Base-by-base conservation (phyloP, 2,113 vertebrate species). In the Sialia sialis region DNA sequence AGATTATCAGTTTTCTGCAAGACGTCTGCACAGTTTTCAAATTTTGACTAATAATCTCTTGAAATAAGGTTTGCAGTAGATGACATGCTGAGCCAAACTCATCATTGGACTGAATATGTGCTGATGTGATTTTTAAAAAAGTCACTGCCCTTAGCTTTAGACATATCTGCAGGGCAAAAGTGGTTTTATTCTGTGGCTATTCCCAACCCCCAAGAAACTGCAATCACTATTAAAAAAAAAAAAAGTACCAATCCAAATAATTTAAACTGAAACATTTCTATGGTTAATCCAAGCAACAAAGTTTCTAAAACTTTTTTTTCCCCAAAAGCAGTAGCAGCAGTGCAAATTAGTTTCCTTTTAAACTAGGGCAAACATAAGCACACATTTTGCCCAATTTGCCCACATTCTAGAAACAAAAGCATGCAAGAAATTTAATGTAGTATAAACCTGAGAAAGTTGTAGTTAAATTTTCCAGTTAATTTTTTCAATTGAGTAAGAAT, bases 1-100 rank as follows among this genome's bases (percentile, higher is more conserved):
- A 93, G 60, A 91, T 79, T 62, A 87, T 78, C 4, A 14, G 30
- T 55, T 84, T 89, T 93, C 49, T 85, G 62, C 67, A 91, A 49
- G 89, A 75, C 0, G 3, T 29, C 84, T 82, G 22, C 6, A 48
- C 5, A 58, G 26, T 89, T 93, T 75, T 83, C 69, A 73, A 68
- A 48, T 90, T 89, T 87, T 79, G 70, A 83, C 67, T 81, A 78
- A 43, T 78, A 87, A 64, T 59, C 39, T 75, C 49, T 70, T 43
- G n/a, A 94, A 91, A 67, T 29, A 67, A 87, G 13, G 48, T 69
- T 67, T 59, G 32, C 46, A 44, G 49, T 25, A 60, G 75, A 74
- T 87, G 49, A 89, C n/a, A 51, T 0, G 9, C 41, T n/a, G 32
- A 85, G n/a, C 9, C 43, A 66, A 91, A 89, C 21, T 19, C 44